phyloP scores from a whole-genome alignment of 2,888 invertebrate genomes.

The Drosophila birchii region DNA sequence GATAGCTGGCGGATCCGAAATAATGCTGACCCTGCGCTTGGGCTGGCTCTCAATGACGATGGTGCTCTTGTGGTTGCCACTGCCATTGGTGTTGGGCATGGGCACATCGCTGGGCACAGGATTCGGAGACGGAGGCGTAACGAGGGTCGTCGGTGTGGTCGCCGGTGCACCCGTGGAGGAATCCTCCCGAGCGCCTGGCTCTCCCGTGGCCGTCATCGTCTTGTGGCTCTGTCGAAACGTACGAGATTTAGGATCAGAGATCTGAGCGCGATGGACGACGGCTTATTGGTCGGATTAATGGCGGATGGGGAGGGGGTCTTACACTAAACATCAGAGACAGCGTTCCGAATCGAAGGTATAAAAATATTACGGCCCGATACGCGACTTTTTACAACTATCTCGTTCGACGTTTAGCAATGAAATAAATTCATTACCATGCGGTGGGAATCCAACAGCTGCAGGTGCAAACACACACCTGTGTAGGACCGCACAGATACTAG shows the following conservation, averaged over 20 bases:
- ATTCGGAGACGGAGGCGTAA: conserved; percentile 38
- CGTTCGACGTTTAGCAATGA: conserved; percentile 78
- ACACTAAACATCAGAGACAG: conserved; percentile 42
- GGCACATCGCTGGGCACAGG: conserved; percentile 62
- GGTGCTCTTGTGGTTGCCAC: conserved; percentile 62
- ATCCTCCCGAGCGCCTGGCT: conserved; percentile 58
- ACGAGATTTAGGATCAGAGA: conserved; percentile 16
- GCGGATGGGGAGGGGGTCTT: conserved; percentile 2
- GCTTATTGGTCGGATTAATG: conserved; percentile 20
- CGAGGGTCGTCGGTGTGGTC: conserved; percentile 22
- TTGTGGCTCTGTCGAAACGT: conserved; percentile 35
- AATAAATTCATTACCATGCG: conserved; percentile 75
- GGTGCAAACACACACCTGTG: conserved; percentile 17
- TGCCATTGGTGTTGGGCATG: conserved; percentile 52
- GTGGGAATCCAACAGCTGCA: conserved; percentile 54
- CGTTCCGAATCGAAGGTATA: conserved; percentile 34
- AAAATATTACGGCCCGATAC: conserved; percentile 31
- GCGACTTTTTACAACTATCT: conserved; percentile 73
- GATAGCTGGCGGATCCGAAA: conserved; percentile 86
- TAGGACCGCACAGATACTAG: conserved; percentile 4
- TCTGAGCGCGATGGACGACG: not conserved
- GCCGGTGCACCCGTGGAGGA: conserved; percentile 15
- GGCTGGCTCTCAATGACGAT: conserved; percentile 83
- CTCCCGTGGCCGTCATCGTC: conserved; percentile 67
- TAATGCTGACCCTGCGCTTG: conserved; percentile 88